Evolutionary conservation across 2,113 vertebrate genomes (phyloP), one percentile per base, ranked within the genome.

Genomic region (Gymnorhina tibicen): DNA sequence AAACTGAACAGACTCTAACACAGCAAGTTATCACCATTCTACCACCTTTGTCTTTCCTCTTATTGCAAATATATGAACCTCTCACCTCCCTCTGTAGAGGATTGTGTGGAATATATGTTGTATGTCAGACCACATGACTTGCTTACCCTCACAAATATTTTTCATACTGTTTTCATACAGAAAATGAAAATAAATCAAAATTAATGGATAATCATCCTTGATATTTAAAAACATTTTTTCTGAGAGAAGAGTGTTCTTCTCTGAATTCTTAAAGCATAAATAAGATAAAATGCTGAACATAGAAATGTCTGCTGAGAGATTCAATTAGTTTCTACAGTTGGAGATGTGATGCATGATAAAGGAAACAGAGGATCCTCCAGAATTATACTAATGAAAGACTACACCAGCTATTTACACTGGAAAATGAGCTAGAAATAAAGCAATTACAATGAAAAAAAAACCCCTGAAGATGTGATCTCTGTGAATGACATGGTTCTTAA

Each of bases 391-490:
- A 69, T 64, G 41, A 81, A 78, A 72, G 17, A 53, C 35, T 47
- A 58, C 10, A 74, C 2, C 11, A 78, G 24, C 30, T 55, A 70
- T 47, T 91, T 81, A 46, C 27, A 62, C 32, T 30, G 30, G 15
- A 49, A 87, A 85, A 77, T 58, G 5, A 67, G 4, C 10, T 77
- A 66, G 41, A 89, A 80, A 77, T 15, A 63, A 82, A 85, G 16
- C 23, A 69, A 87, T 64, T 69, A 23, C 1, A 23, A 42, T 16
- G 0, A 8, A 22, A 42, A 41, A 78, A 32, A 18, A 35, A 16
- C 2, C 0, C 6, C 11, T 69, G 16, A 64, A 37, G 19, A 22
- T 50, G 16, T 64, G 6, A 50, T 35, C 1, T 44, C 13, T 27
- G 11, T 56, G 17, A 69, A 62, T 47, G 3, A 32, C 23, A 13